Evolutionary conservation across 2,888 invertebrate genomes (phyloP).

Genomic region (Pristionchus japonicus): DNA sequence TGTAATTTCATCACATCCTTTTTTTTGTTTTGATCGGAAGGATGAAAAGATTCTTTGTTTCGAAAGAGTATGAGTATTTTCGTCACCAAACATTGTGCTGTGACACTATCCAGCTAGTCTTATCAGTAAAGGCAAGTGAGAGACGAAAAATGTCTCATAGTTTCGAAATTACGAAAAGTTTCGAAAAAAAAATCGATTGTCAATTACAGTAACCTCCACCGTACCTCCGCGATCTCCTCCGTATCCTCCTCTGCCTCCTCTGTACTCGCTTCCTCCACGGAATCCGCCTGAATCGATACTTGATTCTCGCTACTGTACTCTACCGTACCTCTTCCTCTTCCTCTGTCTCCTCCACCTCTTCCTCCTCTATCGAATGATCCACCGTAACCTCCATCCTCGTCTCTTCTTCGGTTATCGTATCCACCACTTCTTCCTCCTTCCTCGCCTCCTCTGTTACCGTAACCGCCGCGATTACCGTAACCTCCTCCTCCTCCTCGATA

Average conservation of each 20-base stretch:
- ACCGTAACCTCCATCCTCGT: neutral
- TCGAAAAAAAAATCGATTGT: too few species aligned
- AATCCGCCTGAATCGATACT: neutral
- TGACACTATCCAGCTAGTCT: too few species aligned
- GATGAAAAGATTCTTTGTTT: too few species aligned
- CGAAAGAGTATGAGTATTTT: neutral
- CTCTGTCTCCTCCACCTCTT: neutral
- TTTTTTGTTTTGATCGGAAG: neutral
- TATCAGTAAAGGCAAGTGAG: neutral
- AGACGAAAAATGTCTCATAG: too few species aligned
- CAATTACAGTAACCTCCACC: too few species aligned
- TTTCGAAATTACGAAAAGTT: too few species aligned
- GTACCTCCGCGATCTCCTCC: neutral
- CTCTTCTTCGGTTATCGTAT: neutral
- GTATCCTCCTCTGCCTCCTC: conserved; percentile 21
- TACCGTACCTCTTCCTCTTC: neutral
- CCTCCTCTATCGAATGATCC: neutral
- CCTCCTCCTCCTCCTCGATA: neutral
- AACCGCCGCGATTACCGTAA: neutral
- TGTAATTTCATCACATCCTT: neutral
- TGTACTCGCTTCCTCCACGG: neutral
- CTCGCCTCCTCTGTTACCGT: neutral
- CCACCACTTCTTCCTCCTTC: neutral
- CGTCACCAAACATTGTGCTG: too few species aligned
- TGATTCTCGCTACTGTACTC: neutral